Percentiles rank a stretch among this genome's conserved stretches.
Conservation (phyloP, 2,113 vertebrate species). For the Chascanopsetta lugubris region DNA sequence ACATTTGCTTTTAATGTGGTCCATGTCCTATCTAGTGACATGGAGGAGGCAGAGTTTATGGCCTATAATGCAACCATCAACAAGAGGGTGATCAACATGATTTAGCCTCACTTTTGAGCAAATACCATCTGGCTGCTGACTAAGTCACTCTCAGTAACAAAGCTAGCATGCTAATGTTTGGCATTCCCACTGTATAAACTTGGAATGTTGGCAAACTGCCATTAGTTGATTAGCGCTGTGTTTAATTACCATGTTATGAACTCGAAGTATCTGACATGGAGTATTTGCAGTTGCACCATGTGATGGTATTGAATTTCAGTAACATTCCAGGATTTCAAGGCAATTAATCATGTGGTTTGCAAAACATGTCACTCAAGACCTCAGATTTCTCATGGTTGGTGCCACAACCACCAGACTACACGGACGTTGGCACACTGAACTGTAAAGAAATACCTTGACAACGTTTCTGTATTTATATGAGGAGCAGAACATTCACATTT, state of each 20-base stretch:
- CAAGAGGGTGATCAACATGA: too few species aligned
- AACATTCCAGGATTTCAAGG: neutral
- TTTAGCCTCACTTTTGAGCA: too few species aligned
- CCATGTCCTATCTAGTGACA: too few species aligned
- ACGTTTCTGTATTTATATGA: neutral
- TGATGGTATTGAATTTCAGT: neutral
- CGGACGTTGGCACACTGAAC: too few species aligned
- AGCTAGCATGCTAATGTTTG: too few species aligned
- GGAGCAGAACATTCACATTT: neutral
- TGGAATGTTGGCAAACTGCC: neutral
- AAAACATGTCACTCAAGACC: neutral
- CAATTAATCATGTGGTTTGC: too few species aligned
- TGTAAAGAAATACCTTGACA: neutral
- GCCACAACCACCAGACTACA: neutral
- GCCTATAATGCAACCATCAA: too few species aligned
- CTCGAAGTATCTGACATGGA: neutral
- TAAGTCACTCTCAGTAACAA: too few species aligned
- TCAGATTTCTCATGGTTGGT: neutral
- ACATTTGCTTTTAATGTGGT: too few species aligned
- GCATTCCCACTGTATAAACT: neutral
- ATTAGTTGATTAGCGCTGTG: neutral
- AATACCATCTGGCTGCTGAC: too few species aligned
- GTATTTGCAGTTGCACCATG: neutral
- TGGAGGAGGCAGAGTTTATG: too few species aligned
- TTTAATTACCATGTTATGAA: neutral